Evolutionary conservation across 2,797 vertebrate species (phyloP).

Genomic region (Petrocephalus sullivani): DNA sequence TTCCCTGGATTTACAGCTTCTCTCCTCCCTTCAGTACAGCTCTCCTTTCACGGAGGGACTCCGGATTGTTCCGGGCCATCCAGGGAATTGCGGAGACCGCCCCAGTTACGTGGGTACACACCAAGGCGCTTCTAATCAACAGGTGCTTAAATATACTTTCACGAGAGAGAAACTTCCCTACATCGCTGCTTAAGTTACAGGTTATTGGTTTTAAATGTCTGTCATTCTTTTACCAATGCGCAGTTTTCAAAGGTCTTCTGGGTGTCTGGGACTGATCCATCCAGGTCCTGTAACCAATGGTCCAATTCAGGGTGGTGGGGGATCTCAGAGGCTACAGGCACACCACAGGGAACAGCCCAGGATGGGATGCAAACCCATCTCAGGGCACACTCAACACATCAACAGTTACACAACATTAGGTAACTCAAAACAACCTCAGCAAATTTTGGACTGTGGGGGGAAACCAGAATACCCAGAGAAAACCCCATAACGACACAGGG

Average conservation of each 20-base stretch:
- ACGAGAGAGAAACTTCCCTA: not conserved
- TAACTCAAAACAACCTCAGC: not conserved
- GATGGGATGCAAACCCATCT: not conserved
- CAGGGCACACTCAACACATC: not conserved
- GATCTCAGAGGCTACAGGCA: not conserved
- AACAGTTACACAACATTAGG: not conserved
- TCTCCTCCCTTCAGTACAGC: not conserved
- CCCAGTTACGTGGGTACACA: not conserved
- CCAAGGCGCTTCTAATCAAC: not conserved
- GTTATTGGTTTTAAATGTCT: not conserved
- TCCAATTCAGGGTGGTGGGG: not conserved
- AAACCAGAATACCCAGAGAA: not conserved
- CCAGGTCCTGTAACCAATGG: not conserved
- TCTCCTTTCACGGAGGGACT: not conserved
- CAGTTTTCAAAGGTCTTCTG: slow-evolving; percentile 13
- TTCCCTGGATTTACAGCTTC: not conserved
- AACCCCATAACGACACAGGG: not conserved
- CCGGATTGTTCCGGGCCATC: not conserved
- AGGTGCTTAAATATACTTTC: not conserved
- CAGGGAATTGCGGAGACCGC: not conserved
- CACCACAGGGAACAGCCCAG: not conserved
- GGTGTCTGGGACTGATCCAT: slow-evolving; percentile 29
- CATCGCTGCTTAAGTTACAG: not conserved
- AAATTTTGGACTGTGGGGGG: not conserved
- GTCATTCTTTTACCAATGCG: not conserved